phyloP scores from a whole-genome alignment of 2,797 vertebrate species.

The Jordanella pulchra region DNA sequence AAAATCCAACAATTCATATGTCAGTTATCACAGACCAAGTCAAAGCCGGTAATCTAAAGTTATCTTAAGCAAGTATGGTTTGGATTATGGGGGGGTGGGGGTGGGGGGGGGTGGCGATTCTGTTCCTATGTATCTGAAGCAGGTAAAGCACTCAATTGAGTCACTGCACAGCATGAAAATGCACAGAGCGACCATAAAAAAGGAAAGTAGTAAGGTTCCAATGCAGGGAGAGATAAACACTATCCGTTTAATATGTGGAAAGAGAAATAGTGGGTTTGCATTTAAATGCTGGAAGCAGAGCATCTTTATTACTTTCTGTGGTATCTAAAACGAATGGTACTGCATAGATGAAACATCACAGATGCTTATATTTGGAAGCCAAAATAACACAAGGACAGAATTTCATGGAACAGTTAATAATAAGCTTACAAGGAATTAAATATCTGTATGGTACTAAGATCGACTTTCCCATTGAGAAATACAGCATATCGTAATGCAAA shows the following conservation, averaged over 20 bases:
- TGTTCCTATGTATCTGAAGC: conserved; percentile 28
- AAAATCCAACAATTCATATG: not conserved
- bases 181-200: conserved; percentile 49
- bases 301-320: conserved; percentile 64
- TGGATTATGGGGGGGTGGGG: conserved; percentile 20
- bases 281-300: conserved; percentile 69
- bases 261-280: conserved; percentile 62
- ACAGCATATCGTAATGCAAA: too few species aligned
- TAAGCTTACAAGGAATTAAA: not conserved
- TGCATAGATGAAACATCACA: conserved; percentile 28
- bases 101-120: too few species aligned
- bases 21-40: conserved; percentile 13
- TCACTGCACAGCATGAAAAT: conserved; percentile 40
- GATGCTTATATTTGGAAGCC: conserved; percentile 20
- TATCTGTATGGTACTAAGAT: not conserved
- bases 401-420: not conserved
- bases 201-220: conserved; percentile 63
- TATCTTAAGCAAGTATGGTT: too few species aligned
- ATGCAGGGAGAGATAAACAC: conserved; percentile 75
- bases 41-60: conserved; percentile 13
- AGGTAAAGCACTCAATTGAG: conserved; percentile 32
- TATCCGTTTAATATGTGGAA: conserved; percentile 70
- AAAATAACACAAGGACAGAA: conserved; percentile 3
- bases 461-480: too few species aligned
- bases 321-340: conserved; percentile 44